Base-by-base conservation (phyloP, 2,888 invertebrate species). In the Ochropleura plecta region DNA sequence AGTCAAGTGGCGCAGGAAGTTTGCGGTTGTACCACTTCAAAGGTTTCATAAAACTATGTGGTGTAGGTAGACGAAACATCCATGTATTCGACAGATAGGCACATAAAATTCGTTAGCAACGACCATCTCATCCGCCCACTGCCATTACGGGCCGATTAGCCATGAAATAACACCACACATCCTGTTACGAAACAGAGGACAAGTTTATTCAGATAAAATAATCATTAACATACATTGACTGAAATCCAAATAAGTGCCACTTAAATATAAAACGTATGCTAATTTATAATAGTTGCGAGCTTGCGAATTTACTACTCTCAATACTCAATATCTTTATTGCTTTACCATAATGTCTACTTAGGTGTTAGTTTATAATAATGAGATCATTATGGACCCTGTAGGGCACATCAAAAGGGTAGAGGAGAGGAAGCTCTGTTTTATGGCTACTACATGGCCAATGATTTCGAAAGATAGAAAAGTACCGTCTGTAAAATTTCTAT, bases 141-240 rank as follows among this genome's bases (percentile, higher is more conserved):
- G 64, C 40, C 51, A 82, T 76, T 59, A 69, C 40, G 65, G 20
- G 44, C 57, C 64, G 78, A 85, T 88, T 79, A 85, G 63, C 83
- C 64, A 55, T 64, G 57, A 85, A 88, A 86, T 88, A 86, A 87
- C 80, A 84, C 70, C 83, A 86, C 84, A 84, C 78, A 82, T 88
- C 87, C 84, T 82, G 87, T 88, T 82, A 74, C 81, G 75, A 85
- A 88, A 87, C 78, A 80, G 73, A 85, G 76, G 72, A 78, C 70
- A n/a, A 73, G 71, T 88, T 88, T 88, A 88, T 84, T 88, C 81
- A 83, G 83, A 88, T 85, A 84, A 85, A 79, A 63, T 76, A 76
- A 83, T 80, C 74, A 73, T 81, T 82, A 68, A 76, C 73, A 73
- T 81, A 88, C 78, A 85, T 76, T 88, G 86, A 86, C 87, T 86